These are phyloP conservation scores for Gerris lacustris DNA, from an alignment of 2,888 invertebrate species.

Conservation along the genomic window DNA sequence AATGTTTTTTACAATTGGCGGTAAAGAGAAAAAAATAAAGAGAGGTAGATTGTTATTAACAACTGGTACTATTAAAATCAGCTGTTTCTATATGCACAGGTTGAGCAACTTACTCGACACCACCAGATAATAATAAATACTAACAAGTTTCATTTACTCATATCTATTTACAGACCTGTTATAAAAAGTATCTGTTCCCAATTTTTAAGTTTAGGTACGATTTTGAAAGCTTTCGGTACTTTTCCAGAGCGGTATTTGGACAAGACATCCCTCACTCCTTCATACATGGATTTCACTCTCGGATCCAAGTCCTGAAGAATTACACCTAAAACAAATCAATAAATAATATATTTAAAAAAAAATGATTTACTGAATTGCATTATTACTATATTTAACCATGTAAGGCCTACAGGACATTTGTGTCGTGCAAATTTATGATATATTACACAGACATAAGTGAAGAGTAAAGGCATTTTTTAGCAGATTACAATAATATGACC, in stretches of 20 bases:
- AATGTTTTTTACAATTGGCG: too few relatives aligned
- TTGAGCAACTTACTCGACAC: too few relatives aligned
- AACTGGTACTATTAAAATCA: too few relatives aligned
- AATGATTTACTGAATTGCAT: neutral
- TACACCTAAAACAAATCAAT: constrained; percentile 38
- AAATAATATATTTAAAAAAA: neutral
- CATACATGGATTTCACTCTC: constrained; percentile 62
- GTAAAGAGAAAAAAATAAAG: too few relatives aligned
- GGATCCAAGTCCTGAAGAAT: constrained; percentile 76
- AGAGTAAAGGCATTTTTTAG: too few relatives aligned
- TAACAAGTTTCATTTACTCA: too few relatives aligned
- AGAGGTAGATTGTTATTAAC: too few relatives aligned
- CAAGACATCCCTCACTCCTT: constrained; percentile 78
- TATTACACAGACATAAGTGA: too few relatives aligned
- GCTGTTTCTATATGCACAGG: too few relatives aligned
- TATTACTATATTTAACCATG: neutral
- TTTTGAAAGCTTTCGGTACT: constrained; percentile 95
- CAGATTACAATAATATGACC: too few relatives aligned
- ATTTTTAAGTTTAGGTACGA: constrained; percentile 78
- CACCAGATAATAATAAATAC: too few relatives aligned
- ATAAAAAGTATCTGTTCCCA: constrained; percentile 87
- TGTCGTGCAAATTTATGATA: neutral
- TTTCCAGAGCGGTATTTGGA: constrained; percentile 84
- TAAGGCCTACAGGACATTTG: neutral
- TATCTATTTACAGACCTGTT: constrained; percentile 40